These are phyloP conservation scores for Zapus hudsonius DNA, from an alignment of 2,113 vertebrate genomes.

Conservation along the genomic window DNA sequence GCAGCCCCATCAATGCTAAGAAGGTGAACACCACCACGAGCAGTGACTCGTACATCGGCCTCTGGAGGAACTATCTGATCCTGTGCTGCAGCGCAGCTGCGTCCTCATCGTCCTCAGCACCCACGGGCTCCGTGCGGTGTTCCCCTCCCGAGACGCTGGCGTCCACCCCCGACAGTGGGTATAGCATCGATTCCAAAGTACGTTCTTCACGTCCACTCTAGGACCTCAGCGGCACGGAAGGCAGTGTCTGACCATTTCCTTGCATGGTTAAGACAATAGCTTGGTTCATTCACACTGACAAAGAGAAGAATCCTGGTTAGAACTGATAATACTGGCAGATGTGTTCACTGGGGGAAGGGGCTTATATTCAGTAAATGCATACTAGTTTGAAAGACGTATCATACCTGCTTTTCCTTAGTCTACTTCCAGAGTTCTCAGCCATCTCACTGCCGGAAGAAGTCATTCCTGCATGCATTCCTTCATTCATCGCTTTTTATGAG, in stretches of 20 bases:
- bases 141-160: constrained; percentile 99
- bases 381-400: neutral
- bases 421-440: neutral
- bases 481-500: neutral
- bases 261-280: neutral
- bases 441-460: neutral
- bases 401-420: neutral
- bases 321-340: neutral
- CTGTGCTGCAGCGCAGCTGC: constrained; percentile 97
- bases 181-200: constrained; percentile 97
- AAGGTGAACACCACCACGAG: constrained; percentile 94
- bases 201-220: constrained; percentile 18
- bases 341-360: neutral
- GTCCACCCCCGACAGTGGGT: constrained; percentile 98
- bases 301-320: neutral
- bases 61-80: constrained; percentile 99
- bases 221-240: neutral
- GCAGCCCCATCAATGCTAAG: constrained; percentile 99
- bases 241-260: neutral
- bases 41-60: constrained; percentile 96
- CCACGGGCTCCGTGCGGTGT: constrained; percentile 94
- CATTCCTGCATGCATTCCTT: neutral
- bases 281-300: neutral
- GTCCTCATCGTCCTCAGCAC: constrained; percentile 85
- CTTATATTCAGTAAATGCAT: neutral